Percentiles rank a stretch among this genome's conserved stretches.
These are phyloP conservation scores for Daboia siamensis DNA, from an alignment of 2,113 vertebrate genomes.

Conservation along the genomic window DNA sequence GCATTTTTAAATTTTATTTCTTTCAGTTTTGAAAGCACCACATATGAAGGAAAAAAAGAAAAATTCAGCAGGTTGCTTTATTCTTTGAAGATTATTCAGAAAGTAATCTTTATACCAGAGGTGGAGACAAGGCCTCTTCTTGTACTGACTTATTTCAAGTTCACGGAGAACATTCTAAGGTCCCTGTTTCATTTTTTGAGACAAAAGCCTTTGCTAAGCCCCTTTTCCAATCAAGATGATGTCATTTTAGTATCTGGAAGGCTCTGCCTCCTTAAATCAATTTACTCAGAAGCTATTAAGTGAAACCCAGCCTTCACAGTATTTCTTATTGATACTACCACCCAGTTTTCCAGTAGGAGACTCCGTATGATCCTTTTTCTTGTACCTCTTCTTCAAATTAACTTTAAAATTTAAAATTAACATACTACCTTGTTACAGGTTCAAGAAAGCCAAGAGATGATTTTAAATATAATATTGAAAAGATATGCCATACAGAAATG, in stretches of 20 bases:
- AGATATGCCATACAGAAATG: neutral
- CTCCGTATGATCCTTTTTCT: neutral
- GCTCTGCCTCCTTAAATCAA: neutral
- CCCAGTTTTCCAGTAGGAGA: neutral
- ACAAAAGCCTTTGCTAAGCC: neutral
- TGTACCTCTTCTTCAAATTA: neutral
- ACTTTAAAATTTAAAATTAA: neutral
- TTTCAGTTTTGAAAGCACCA: neutral
- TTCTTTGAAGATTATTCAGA: neutral
- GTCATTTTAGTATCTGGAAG: neutral
- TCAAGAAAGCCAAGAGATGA: neutral
- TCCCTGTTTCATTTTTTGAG: neutral
- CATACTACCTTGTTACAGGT: neutral
- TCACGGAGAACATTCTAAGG: neutral
- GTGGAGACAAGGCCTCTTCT: neutral
- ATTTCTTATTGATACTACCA: neutral
- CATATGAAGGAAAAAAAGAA: neutral
- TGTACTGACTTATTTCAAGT: neutral
- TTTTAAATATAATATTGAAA: neutral
- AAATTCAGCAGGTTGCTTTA: neutral
- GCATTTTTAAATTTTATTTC: neutral
- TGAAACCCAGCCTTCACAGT: neutral
- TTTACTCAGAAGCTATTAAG: neutral
- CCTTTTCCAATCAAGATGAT: neutral
- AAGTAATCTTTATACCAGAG: neutral